These are phyloP conservation scores for Psettodes erumei DNA, from an alignment of 2,113 vertebrate species.

Conservation along the genomic window DNA sequence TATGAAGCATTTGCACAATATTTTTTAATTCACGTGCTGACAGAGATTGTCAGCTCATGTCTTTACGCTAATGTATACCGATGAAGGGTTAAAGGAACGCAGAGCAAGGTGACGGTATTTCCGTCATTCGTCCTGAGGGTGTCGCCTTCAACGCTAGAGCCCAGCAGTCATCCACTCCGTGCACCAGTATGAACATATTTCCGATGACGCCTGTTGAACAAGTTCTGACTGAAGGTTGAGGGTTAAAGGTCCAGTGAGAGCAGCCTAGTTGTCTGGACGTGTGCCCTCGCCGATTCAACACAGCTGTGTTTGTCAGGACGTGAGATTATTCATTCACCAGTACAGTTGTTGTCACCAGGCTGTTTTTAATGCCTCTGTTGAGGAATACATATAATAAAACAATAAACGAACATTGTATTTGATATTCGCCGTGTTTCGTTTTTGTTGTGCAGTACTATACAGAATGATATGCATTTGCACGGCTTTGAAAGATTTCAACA, in stretches of 20 bases:
- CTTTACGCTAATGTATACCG: constrained; percentile 25
- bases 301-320: constrained; percentile 13
- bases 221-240: background rate
- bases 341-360: constrained; percentile 61
- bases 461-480: background rate
- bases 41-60: constrained; percentile 12
- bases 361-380: constrained; percentile 66
- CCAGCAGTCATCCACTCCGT: background rate
- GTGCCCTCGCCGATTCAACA: constrained; percentile 28
- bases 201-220: background rate
- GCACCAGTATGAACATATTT: background rate
- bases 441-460: background rate
- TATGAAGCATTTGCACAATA: constrained; percentile 66
- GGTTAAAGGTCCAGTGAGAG: background rate
- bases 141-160: constrained; percentile 1
- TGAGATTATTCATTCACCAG: constrained; percentile 45
- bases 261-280: constrained; percentile 13
- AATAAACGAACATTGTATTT: constrained; percentile 74
- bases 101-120: constrained; percentile 8
- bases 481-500: background rate
- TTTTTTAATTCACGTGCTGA: constrained; percentile 27
- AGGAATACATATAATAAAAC: constrained; percentile 60
- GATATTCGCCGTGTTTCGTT: constrained; percentile 18
- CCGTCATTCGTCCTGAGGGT: constrained; percentile 1
- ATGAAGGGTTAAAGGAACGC: background rate